phyloP scores from a whole-genome alignment of 2,888 invertebrate species.

The Pristionchus maxplancki region DNA sequence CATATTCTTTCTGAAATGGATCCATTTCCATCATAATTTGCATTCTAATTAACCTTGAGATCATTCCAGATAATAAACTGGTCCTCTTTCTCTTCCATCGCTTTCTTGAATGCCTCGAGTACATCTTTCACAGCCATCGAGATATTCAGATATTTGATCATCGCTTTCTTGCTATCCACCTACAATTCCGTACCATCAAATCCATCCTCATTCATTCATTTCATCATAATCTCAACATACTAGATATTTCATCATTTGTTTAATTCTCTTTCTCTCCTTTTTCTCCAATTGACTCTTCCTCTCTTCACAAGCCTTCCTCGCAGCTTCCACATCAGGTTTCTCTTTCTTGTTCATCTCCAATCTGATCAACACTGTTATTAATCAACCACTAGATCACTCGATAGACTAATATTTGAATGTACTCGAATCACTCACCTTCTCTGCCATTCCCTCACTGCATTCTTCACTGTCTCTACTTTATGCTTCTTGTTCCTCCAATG shows the following conservation, averaged over 20 bases:
- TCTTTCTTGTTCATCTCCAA: slow-evolving; percentile 13
- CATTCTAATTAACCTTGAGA: neutral
- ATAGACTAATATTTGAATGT: no score
- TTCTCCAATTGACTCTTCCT: slow-evolving; percentile 24
- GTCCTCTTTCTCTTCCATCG: slow-evolving; percentile 2
- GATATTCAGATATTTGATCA: slow-evolving; percentile 4
- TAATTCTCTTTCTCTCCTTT: slow-evolving; percentile 28
- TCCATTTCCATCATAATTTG: neutral
- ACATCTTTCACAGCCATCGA: neutral
- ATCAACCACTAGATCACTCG: no score
- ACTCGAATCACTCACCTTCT: slow-evolving; percentile 5
- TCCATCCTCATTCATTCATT: neutral
- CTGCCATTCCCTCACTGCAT: slow-evolving; percentile 20
- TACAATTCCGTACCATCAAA: neutral
- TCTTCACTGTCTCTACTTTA: neutral
- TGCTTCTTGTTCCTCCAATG: slow-evolving; percentile 46
- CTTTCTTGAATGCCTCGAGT: neutral
- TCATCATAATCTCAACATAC: neutral
- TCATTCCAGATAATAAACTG: neutral
- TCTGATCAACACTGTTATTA: neutral
- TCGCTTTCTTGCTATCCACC: slow-evolving; percentile 19
- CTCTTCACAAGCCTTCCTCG: slow-evolving; percentile 53
- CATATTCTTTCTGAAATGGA: neutral
- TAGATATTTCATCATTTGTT: neutral
- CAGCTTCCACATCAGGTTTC: slow-evolving; percentile 55